Conservation (phyloP, 2,888 invertebrate species). For the Ormyrus pomaceus region DNA sequence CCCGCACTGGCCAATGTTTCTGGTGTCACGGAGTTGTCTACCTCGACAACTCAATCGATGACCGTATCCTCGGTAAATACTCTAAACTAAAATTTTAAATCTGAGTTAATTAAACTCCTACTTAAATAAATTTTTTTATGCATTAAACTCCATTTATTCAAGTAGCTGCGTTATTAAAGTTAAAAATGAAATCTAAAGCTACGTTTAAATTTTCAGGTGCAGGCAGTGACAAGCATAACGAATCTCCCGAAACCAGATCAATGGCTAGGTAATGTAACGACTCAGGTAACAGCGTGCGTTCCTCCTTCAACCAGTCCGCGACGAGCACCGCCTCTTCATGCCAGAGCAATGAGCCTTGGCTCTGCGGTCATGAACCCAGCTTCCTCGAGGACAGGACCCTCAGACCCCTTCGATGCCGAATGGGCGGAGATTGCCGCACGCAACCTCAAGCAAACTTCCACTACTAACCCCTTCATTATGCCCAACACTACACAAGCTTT, state of each 20-base stretch:
- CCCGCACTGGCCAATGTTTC: background rate
- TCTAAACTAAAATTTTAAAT: no score
- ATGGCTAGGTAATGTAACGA: constrained; percentile 87
- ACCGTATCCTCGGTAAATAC: constrained; percentile 12
- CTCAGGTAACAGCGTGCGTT: constrained; percentile 76
- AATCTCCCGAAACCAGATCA: constrained; percentile 87
- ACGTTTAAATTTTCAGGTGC: constrained; percentile 64
- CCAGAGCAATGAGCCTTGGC: constrained; percentile 78
- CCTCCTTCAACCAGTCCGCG: constrained; percentile 71
- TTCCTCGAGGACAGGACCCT: constrained; percentile 62
- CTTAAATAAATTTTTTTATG: no score
- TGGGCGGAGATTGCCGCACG: constrained; percentile 84
- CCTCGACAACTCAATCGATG: constrained; percentile 13
- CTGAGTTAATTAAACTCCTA: no score
- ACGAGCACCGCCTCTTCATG: constrained; percentile 78
- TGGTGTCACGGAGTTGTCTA: background rate
- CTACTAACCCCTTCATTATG: constrained; percentile 81
- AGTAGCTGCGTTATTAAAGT: no score
- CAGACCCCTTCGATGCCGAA: constrained; percentile 86
- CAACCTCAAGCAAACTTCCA: constrained; percentile 75
- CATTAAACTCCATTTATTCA: no score
- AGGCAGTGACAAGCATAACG: constrained; percentile 73
- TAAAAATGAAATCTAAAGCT: no score
- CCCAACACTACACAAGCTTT: constrained; percentile 78
- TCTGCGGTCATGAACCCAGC: constrained; percentile 71